phyloP scores from a whole-genome alignment of 2,113 vertebrate species.

The Xiphophorus maculatus region DNA sequence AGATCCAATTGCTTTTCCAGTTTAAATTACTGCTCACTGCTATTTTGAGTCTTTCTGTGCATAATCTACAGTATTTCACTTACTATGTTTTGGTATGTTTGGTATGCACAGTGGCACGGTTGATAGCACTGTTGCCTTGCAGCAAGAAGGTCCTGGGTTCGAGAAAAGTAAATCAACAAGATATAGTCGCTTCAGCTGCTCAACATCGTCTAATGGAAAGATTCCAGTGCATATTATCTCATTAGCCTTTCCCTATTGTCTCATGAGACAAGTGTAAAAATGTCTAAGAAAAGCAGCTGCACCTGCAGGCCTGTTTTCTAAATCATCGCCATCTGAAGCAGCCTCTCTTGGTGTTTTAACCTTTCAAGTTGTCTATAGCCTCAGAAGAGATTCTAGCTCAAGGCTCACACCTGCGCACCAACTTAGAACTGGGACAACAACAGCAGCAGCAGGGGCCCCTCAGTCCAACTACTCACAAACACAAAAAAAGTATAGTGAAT shows the following conservation, averaged over 20 bases:
- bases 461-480: conserved; percentile 14
- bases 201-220: not conserved
- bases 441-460: conserved; percentile 52
- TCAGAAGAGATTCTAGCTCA: conserved; percentile 50
- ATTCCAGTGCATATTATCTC: conserved; percentile 1
- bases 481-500: conserved; percentile 18
- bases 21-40: not conserved
- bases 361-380: conserved; percentile 57
- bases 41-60: not conserved
- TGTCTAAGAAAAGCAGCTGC: conserved; percentile 21
- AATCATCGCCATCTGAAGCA: conserved; percentile 27
- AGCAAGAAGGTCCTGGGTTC: too few relatives aligned
- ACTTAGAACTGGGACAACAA: conserved; percentile 48
- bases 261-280: conserved; percentile 29
- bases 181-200: conserved; percentile 2
- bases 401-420: conserved; percentile 62
- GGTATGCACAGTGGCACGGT: too few relatives aligned
- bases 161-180: not conserved
- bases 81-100: not conserved
- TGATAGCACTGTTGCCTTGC: too few relatives aligned
- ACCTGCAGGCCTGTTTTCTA: conserved; percentile 42
- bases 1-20: not conserved
- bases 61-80: not conserved
- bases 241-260: conserved; percentile 24
- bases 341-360: conserved; percentile 53